Conservation (phyloP, 2,888 invertebrate species). For the Agrochola circellaris region DNA sequence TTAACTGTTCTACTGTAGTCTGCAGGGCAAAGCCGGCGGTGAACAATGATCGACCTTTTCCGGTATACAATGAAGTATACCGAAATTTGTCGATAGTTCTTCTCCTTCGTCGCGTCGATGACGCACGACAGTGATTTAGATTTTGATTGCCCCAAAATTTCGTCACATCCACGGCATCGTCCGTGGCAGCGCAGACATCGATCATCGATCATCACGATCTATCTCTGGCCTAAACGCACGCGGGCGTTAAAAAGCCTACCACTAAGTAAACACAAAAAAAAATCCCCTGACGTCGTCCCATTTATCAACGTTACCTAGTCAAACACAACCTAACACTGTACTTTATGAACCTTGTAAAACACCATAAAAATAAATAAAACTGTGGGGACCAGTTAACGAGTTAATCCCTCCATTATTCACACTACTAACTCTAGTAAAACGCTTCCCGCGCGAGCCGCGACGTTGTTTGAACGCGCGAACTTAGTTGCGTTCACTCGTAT, state of each 20-base stretch:
- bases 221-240: neutral
- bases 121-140: neutral
- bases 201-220: neutral
- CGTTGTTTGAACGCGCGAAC: constrained; percentile 56
- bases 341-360: constrained; percentile 47
- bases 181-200: neutral
- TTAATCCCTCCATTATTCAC: constrained; percentile 67
- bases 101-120: neutral
- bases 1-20: neutral
- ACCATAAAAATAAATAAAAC: constrained; percentile 59
- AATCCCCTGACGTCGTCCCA: neutral
- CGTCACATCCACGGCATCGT: neutral
- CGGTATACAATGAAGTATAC: neutral
- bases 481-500: constrained; percentile 46
- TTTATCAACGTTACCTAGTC: constrained; percentile 20
- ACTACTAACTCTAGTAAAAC: constrained; percentile 47
- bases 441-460: constrained; percentile 19
- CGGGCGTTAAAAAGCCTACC: neutral
- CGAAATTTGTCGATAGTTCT: neutral
- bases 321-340: constrained; percentile 32
- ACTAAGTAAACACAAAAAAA: neutral
- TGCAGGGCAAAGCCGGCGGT: neutral
- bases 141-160: neutral
- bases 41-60: neutral
- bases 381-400: constrained; percentile 49